These are phyloP conservation scores for Diplosoma virens DNA, from an alignment of 23 tunicate species.

Conservation along the genomic window DNA sequence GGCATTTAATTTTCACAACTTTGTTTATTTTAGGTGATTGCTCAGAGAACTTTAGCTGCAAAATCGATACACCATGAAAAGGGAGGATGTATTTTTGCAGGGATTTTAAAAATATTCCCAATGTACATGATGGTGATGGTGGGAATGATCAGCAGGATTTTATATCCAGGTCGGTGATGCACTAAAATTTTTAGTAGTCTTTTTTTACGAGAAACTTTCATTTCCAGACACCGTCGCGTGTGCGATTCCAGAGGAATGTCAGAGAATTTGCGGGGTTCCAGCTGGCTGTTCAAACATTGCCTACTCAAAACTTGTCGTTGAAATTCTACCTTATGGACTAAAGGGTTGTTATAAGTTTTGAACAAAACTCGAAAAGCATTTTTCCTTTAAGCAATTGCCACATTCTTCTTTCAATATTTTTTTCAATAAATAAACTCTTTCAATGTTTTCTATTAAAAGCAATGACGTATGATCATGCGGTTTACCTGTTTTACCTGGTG, in stretches of 20 bases:
- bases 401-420: too few relatives aligned
- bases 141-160: conserved; percentile 73
- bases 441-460: neutral
- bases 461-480: too few relatives aligned
- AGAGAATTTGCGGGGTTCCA: conserved; percentile 37
- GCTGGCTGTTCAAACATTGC: conserved; percentile 77
- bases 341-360: conserved; percentile 35
- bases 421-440: too few relatives aligned
- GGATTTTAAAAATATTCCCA: conserved; percentile 64
- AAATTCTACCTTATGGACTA: conserved; percentile 67
- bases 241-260: conserved; percentile 45
- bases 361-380: too few relatives aligned
- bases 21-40: conserved; percentile 73
- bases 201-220: too few relatives aligned
- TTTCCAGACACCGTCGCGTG: conserved; percentile 72
- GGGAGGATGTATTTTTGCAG: conserved; percentile 79
- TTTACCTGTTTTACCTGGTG: too few relatives aligned
- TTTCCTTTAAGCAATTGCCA: too few relatives aligned
- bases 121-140: conserved; percentile 90
- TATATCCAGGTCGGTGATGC: conserved; percentile 43
- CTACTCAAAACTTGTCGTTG: conserved; percentile 68
- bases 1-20: too few relatives aligned
- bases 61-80: conserved; percentile 70
- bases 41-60: conserved; percentile 75
- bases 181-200: too few relatives aligned